Evolutionary conservation across 2,797 vertebrate genomes (phyloP).

Genomic region (Todus mexicanus): DNA sequence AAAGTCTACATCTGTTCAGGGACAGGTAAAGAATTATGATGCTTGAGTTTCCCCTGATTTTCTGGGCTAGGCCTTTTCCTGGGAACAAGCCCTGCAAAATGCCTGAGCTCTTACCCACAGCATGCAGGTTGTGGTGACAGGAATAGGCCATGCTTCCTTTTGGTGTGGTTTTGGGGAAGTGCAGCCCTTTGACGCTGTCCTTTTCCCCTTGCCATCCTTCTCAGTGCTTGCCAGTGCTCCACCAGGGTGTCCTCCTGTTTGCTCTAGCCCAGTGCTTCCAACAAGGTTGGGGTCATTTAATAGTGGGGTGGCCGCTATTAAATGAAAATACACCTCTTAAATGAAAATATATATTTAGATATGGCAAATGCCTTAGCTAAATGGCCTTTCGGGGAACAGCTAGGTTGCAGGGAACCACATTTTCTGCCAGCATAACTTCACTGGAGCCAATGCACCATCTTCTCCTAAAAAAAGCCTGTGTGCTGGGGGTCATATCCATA

Average conservation of each 20-base stretch:
- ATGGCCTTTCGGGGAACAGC: not conserved
- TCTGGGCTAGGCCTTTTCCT: not conserved
- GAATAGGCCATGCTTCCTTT: not conserved
- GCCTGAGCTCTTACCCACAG: not conserved
- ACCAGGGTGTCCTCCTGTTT: not conserved
- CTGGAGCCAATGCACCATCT: not conserved
- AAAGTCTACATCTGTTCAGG: not conserved
- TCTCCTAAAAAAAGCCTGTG: not conserved
- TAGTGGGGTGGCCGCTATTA: not conserved
- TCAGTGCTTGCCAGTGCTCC: accelerated
- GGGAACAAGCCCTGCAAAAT: not conserved
- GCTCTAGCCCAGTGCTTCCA: not conserved
- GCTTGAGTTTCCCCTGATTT: not conserved
- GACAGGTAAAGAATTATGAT: not conserved
- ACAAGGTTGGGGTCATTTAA: not conserved
- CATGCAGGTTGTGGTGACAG: not conserved
- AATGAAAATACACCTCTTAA: not conserved
- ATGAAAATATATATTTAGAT: not conserved
- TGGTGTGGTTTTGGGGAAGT: not conserved
- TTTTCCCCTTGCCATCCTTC: not conserved
- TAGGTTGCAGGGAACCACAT: not conserved
- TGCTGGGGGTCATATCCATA: not conserved
- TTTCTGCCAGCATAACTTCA: not conserved
- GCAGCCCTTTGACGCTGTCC: not conserved
- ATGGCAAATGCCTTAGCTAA: not conserved